These are phyloP conservation scores for Mesocentrotus franciscanus DNA, from an alignment of 53 echinoderm and acorn worm species.

Conservation along the genomic window DNA sequence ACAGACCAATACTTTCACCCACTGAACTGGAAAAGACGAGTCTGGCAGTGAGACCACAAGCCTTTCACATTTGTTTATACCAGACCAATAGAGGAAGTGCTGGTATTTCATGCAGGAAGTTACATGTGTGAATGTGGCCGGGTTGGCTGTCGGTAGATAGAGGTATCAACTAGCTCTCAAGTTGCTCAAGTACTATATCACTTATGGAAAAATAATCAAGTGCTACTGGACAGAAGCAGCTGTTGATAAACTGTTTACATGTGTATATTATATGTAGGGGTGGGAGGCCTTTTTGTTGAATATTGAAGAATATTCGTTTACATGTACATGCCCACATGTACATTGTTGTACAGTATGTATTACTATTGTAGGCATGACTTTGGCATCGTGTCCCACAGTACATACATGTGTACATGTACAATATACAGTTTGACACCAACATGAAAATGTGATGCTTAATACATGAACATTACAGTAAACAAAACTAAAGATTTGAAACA, in stretches of 20 bases:
- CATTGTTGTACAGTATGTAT: no score
- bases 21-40: background rate
- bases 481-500: no score
- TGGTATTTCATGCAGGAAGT: slow-evolving; percentile 32
- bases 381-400: no score
- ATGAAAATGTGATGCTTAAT: no score
- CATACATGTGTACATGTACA: no score
- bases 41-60: background rate
- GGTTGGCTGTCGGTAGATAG: background rate
- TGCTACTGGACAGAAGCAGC: slow-evolving; percentile 24
- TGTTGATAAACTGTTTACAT: background rate
- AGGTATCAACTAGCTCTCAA: background rate
- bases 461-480: no score
- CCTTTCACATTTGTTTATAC: background rate
- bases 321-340: no score
- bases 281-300: no score
- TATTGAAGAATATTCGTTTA: no score
- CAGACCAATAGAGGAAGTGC: slow-evolving; percentile 24
- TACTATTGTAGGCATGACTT: no score
- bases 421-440: no score
- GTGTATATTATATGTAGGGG: background rate
- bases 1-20: background rate
- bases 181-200: background rate
- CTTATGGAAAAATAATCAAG: slow-evolving; percentile 3
- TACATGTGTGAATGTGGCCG: background rate